These are phyloP conservation scores for Aphelocoma californica DNA, from an alignment of 2,797 vertebrate genomes.

Conservation along the genomic window DNA sequence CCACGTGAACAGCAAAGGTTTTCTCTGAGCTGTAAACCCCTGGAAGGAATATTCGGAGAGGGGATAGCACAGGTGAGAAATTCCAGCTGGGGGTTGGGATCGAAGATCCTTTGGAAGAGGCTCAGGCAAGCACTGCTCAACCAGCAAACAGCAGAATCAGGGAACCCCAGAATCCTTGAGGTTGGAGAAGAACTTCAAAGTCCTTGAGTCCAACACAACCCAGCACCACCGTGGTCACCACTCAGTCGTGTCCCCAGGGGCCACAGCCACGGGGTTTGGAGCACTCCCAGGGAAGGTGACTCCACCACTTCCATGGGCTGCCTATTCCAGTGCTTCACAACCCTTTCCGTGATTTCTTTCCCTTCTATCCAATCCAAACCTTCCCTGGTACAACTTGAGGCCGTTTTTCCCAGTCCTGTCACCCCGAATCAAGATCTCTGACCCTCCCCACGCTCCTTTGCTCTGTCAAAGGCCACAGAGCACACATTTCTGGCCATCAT, in stretches of 20 bases:
- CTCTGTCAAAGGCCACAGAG: not conserved
- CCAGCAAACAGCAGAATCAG: accelerated
- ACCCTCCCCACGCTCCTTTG: not conserved
- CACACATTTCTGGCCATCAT: not conserved
- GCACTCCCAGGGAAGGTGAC: not conserved
- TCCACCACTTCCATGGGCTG: not conserved
- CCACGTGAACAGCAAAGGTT: not conserved
- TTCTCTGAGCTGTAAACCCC: not conserved
- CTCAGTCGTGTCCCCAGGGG: not conserved
- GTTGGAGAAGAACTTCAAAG: accelerated
- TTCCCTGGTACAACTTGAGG: not conserved
- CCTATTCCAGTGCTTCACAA: not conserved
- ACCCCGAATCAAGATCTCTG: not conserved
- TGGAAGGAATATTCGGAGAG: not conserved
- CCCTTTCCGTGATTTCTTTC: too few relatives aligned
- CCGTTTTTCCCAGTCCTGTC: not conserved
- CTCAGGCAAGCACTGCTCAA: not conserved
- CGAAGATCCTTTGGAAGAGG: not conserved
- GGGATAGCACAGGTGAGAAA: not conserved
- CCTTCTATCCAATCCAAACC: not conserved
- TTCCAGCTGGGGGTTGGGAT: not conserved
- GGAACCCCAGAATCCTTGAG: not conserved
- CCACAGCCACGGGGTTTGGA: too few relatives aligned
- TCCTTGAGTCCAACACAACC: not conserved
- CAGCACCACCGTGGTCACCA: not conserved